Base-by-base conservation (phyloP, 2,113 vertebrate genomes). In the Phalacrocorax pelagicus region DNA sequence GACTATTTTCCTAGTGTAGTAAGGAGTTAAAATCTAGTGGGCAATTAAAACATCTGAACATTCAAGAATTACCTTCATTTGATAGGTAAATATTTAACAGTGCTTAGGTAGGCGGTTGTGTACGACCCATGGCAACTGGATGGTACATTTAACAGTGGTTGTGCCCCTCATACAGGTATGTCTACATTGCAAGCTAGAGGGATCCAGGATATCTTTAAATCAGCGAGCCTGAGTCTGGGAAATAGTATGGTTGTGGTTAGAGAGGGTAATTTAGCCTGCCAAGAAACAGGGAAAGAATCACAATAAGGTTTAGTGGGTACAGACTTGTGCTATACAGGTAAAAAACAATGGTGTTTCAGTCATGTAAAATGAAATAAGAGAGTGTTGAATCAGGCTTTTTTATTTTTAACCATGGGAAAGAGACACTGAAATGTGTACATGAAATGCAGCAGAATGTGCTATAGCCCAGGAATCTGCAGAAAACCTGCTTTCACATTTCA, bases 341-440 rank as follows among this genome's bases (percentile, higher is more conserved):
- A 85, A 92, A 95, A 51, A 0, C 47, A 62, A 17, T 29, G 54
- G 27, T 81, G 57, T 63, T 73, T 91, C 54, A 82, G n/a, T 88
- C 84, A 77, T 27, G 58, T 66, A 63, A 82, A 85, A 87, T 54
- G 47, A 93, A 94, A 86, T 57, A 54, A 88, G 32, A 81, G 73
- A 88, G 63, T 71, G 73, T 92, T 89, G 83, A 92, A 96, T 94
- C 61, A 89, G 61, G 40, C 17, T n/a, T 88, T 72, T 91, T 86
- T 91, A 75, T 94, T 91, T 95, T 97, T 96, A 96, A 88, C 55
- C 54, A 51, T 51, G 71, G 49, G 46, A 94, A 94, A 78, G 65
- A 97, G 92, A 82, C 66, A 66, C 14, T 82, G 84, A 90, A 95
- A 84, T 22, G 22, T 52, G 26, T 81, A 91, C 80, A 73, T 58